These are phyloP conservation scores for Plumapathes pennacea DNA, from an alignment of 92 coral and sea anemone species.

Conservation along the genomic window DNA sequence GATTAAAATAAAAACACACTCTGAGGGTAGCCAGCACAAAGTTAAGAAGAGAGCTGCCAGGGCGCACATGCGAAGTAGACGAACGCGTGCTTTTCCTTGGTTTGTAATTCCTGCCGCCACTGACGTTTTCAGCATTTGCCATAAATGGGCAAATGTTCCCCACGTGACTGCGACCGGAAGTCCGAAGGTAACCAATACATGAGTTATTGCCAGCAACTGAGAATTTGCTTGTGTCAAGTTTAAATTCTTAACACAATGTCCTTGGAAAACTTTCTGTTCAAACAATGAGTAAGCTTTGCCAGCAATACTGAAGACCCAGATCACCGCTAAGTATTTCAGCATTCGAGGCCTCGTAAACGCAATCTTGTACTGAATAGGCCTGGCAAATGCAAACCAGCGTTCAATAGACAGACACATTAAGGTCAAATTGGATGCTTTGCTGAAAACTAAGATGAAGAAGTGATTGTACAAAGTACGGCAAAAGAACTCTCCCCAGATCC, in stretches of 20 bases:
- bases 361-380: constrained; percentile 65
- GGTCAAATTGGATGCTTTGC: constrained; percentile 65
- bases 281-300: constrained; percentile 56
- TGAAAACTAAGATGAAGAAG: constrained; percentile 66
- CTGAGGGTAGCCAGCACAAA: constrained; percentile 86
- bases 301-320: constrained; percentile 71
- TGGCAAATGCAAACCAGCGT: constrained; percentile 81
- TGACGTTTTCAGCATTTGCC: too few species aligned
- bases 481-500: constrained; percentile 49
- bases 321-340: constrained; percentile 32
- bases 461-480: constrained; percentile 69
- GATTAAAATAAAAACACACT: constrained; percentile 39
- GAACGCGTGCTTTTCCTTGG: constrained; percentile 50
- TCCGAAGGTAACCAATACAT: constrained; percentile 59
- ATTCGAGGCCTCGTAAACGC: constrained; percentile 46
- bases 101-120: constrained; percentile 6
- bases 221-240: constrained; percentile 34
- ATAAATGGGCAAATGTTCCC: constrained; percentile 67
- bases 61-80: constrained; percentile 72
- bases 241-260: constrained; percentile 20
- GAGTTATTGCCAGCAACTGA: constrained; percentile 40
- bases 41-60: constrained; percentile 72
- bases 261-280: constrained; percentile 28
- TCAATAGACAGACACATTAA: constrained; percentile 82
- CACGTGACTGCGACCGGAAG: constrained; percentile 73